Percentiles rank a stretch among this genome's conserved stretches.
Conservation (phyloP, 2,113 vertebrate species). For the Lasiurus cinereus region DNA sequence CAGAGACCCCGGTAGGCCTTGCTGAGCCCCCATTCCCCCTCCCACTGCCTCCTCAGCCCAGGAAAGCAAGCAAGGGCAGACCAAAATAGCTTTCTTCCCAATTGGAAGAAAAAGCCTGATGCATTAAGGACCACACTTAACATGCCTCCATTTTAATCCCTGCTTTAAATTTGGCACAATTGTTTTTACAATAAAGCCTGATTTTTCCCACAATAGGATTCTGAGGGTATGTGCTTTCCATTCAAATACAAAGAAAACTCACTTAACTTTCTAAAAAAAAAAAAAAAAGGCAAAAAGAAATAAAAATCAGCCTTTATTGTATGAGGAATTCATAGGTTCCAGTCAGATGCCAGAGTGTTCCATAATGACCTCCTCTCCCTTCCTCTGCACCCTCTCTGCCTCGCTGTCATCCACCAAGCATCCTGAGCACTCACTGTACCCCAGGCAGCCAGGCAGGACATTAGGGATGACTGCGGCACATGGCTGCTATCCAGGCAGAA, state of each 20-base stretch:
- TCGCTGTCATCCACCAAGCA: neutral
- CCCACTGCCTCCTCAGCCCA: neutral
- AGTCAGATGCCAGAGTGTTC: neutral
- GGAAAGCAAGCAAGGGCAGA: neutral
- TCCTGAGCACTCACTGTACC: neutral
- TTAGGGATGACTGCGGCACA: neutral
- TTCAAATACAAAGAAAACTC: conserved; percentile 67
- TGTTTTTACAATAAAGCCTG: conserved; percentile 78
- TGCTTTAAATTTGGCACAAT: conserved; percentile 73
- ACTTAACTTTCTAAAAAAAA: conserved; percentile 35
- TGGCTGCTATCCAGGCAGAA: neutral
- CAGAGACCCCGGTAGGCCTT: neutral
- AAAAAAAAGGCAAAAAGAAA: neutral
- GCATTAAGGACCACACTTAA: conserved; percentile 64
- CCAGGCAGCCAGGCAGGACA: too few species aligned
- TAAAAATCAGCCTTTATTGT: neutral
- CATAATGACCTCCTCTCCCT: neutral
- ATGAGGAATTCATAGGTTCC: neutral
- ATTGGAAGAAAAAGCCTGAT: conserved; percentile 16
- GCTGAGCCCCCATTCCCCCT: fast-evolving
- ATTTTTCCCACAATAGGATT: conserved; percentile 67
- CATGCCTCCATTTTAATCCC: conserved; percentile 67
- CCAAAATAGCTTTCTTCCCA: conserved; percentile 31
- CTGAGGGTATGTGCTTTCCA: conserved; percentile 59
- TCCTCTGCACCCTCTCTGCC: neutral